Percentiles rank a stretch among this genome's conserved stretches.
Conservation (phyloP, 64 coral and sea anemone species). For the Exaiptasia diaphana region DNA sequence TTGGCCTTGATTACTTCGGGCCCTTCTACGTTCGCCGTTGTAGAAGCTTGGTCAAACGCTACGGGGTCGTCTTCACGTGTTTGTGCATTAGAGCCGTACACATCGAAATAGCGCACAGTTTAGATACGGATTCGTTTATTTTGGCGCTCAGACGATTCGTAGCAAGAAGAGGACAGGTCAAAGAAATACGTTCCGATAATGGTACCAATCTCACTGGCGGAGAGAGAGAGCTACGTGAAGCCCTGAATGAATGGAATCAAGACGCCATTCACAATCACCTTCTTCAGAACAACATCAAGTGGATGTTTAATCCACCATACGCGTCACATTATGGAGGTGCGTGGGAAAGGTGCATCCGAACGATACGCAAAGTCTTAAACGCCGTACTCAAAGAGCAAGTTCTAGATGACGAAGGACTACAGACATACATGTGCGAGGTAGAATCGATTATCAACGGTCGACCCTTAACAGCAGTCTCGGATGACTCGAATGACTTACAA, state of each 20-base stretch:
- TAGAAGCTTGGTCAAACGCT: neutral
- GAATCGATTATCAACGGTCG: constrained; percentile 4
- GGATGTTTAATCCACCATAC: constrained; percentile 29
- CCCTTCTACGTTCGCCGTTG: neutral
- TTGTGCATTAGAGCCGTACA: neutral
- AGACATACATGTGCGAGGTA: neutral
- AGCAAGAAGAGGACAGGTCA: constrained; percentile 1
- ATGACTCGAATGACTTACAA: neutral
- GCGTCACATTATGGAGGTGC: constrained; percentile 16
- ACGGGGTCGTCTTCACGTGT: neutral
- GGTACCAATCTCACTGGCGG: neutral
- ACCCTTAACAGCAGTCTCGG: neutral
- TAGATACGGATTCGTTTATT: constrained; percentile 39
- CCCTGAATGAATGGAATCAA: constrained; percentile 14
- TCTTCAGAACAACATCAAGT: neutral
- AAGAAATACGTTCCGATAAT: constrained; percentile 25
- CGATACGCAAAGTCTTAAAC: neutral
- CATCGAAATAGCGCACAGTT: constrained; percentile 13
- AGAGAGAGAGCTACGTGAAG: constrained; percentile 19
- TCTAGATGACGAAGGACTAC: neutral
- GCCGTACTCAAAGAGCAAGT: neutral
- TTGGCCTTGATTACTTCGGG: constrained; percentile 7
- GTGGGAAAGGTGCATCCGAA: neutral
- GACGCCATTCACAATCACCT: neutral
- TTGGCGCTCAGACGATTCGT: constrained; percentile 14